These are phyloP conservation scores for Taeniopygia guttata DNA, from an alignment of 2,797 vertebrate species.

Conservation along the genomic window DNA sequence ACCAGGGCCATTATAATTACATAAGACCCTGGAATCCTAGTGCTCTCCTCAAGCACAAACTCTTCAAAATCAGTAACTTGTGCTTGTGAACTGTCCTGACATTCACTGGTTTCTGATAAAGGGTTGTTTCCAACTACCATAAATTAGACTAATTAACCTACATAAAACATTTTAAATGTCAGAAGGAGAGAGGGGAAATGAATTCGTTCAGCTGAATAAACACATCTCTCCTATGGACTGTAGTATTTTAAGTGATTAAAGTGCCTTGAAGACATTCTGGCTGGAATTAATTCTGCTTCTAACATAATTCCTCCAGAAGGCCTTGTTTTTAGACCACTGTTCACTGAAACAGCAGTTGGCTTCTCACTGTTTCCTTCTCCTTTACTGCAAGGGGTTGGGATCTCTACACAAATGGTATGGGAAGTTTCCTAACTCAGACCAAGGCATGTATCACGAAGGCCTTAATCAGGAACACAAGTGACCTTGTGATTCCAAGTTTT, in stretches of 20 bases:
- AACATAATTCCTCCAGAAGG: neutral
- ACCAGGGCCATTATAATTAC: neutral
- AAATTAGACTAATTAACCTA: conserved; percentile 38
- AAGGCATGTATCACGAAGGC: neutral
- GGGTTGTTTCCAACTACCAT: neutral
- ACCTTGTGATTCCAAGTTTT: neutral
- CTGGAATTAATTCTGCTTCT: neutral
- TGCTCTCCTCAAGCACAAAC: neutral
- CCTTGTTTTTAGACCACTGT: neutral
- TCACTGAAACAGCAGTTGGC: neutral
- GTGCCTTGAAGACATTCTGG: neutral
- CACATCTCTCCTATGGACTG: neutral
- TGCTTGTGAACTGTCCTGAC: neutral
- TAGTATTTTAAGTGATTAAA: neutral
- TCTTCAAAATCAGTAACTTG: neutral
- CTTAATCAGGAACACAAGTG: neutral
- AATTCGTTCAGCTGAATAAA: conserved; percentile 2
- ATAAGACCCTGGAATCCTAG: neutral
- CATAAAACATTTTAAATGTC: neutral
- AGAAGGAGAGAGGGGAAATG: neutral
- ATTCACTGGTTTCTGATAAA: neutral
- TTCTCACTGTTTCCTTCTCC: neutral
- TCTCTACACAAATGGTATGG: neutral
- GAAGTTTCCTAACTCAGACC: neutral
- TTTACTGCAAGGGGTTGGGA: neutral